Evolutionary conservation across 2,888 invertebrate genomes (phyloP).

Genomic region (Pterostichus madidus): DNA sequence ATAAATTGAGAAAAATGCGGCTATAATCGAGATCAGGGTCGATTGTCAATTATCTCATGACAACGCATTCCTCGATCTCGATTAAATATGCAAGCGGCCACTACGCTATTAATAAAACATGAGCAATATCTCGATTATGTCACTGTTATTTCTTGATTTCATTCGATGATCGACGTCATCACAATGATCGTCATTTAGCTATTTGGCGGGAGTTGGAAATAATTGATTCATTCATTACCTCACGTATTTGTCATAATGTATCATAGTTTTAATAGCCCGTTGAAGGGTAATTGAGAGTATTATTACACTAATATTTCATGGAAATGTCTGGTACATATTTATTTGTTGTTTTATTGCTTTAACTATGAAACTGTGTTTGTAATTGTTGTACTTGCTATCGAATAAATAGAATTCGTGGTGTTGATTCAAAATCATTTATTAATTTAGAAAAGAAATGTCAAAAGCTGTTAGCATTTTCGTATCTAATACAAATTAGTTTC

Average conservation of each 20-base stretch:
- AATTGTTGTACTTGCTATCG: too few relatives aligned
- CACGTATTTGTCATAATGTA: slow-evolving; percentile 37
- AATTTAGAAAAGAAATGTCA: too few relatives aligned
- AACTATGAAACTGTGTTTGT: background rate
- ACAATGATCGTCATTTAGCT: slow-evolving; percentile 27
- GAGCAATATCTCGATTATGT: slow-evolving; percentile 49
- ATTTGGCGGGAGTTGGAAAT: slow-evolving; percentile 19
- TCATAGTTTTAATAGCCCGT: background rate
- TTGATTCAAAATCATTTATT: too few relatives aligned
- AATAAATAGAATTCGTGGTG: too few relatives aligned
- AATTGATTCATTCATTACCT: slow-evolving; percentile 45
- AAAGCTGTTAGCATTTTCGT: too few relatives aligned
- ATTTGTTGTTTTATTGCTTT: slow-evolving; percentile 21
- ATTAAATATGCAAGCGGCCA: slow-evolving; percentile 55
- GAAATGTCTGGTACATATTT: slow-evolving; percentile 13
- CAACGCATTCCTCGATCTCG: slow-evolving; percentile 51
- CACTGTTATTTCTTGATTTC: slow-evolving; percentile 52
- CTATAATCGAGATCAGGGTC: slow-evolving; percentile 62
- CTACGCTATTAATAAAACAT: slow-evolving; percentile 62
- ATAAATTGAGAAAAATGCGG: slow-evolving; percentile 53
- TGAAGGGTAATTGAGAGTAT: background rate
- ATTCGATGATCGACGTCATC: slow-evolving; percentile 35
- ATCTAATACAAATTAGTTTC: too few relatives aligned
- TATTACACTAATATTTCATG: slow-evolving; percentile 18
- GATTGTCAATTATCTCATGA: slow-evolving; percentile 49